Conservation (phyloP, 2,888 invertebrate species). For the Acronicta alni region DNA sequence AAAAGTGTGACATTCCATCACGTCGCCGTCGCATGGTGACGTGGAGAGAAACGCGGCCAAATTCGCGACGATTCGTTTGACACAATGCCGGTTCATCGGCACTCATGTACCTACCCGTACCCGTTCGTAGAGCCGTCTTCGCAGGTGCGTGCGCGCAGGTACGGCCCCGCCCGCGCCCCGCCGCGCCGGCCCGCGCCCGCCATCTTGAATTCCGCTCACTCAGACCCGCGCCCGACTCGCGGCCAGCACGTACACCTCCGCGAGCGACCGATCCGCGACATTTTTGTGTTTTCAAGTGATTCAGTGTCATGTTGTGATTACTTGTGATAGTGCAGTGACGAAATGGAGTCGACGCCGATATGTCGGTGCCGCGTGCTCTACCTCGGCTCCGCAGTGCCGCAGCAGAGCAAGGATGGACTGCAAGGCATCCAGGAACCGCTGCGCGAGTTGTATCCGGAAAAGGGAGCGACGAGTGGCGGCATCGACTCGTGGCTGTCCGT, state of each 20-base stretch:
- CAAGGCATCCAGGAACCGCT: conserved; percentile 99
- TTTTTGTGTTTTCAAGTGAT: conserved; percentile 75
- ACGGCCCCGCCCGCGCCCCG: conserved; percentile 59
- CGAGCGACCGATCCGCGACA: conserved; percentile 61
- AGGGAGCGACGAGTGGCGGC: conserved; percentile 96
- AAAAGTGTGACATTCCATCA: conserved; percentile 83
- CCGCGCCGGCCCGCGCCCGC: conserved; percentile 59
- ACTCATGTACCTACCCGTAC: conserved; percentile 59
- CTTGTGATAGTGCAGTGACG: conserved; percentile 85
- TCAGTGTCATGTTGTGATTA: conserved; percentile 85
- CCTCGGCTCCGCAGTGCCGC: conserved; percentile 98
- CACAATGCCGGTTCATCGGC: conserved; percentile 88
- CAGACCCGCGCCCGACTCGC: conserved; percentile 85
- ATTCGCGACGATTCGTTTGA: conserved; percentile 85
- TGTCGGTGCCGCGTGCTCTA: conserved; percentile 99
- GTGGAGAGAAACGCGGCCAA: conserved; percentile 85
- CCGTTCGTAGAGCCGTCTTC: conserved; percentile 72
- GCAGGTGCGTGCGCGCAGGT: conserved; percentile 86
- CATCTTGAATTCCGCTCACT: conserved; percentile 89
- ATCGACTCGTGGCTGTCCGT: conserved; percentile 99
- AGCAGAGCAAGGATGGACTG: conserved; percentile 99
- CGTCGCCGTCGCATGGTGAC: conserved; percentile 71
- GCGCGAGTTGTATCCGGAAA: conserved; percentile 98
- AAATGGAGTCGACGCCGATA: conserved; percentile 96
- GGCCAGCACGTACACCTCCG: conserved; percentile 77